These are phyloP conservation scores for Eidolon dupreanum DNA, from an alignment of 2,797 vertebrate species.

Conservation along the genomic window DNA sequence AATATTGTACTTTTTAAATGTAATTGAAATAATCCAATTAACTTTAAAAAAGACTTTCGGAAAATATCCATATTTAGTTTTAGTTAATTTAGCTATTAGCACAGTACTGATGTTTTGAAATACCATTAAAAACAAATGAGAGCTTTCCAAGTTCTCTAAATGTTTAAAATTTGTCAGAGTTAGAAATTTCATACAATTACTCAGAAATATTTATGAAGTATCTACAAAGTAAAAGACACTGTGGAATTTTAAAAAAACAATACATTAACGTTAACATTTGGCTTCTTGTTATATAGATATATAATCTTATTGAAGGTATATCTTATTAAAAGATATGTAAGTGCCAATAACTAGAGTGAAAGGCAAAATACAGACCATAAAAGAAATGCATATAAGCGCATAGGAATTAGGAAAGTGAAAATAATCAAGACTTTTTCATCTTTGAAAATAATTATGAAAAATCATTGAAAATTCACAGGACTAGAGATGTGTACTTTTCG, in stretches of 20 bases:
- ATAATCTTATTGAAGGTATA: background rate
- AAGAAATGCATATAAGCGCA: background rate
- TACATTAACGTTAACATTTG: background rate
- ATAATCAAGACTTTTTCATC: background rate
- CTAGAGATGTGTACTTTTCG: background rate
- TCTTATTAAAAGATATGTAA: background rate
- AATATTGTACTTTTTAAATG: conserved; percentile 57
- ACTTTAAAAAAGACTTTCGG: conserved; percentile 56
- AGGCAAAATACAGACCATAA: background rate
- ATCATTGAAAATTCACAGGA: background rate
- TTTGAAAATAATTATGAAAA: conserved; percentile 25
- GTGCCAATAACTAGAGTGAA: background rate
- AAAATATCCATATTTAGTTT: conserved; percentile 53
- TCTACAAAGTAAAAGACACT: conserved; percentile 17
- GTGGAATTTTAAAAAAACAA: background rate
- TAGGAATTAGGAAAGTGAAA: background rate
- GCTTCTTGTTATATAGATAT: background rate
- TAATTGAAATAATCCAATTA: conserved; percentile 64
- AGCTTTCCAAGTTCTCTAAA: conserved; percentile 18
- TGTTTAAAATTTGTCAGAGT: conserved; percentile 50
- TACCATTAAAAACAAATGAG: conserved; percentile 45
- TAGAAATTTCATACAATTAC: conserved; percentile 32
- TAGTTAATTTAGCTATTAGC: conserved; percentile 66
- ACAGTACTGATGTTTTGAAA: conserved; percentile 67
- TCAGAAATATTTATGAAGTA: background rate